Percentiles rank a stretch among this genome's conserved stretches.
These are phyloP conservation scores for Gavia stellata DNA, from an alignment of 2,113 vertebrate species.

Conservation along the genomic window DNA sequence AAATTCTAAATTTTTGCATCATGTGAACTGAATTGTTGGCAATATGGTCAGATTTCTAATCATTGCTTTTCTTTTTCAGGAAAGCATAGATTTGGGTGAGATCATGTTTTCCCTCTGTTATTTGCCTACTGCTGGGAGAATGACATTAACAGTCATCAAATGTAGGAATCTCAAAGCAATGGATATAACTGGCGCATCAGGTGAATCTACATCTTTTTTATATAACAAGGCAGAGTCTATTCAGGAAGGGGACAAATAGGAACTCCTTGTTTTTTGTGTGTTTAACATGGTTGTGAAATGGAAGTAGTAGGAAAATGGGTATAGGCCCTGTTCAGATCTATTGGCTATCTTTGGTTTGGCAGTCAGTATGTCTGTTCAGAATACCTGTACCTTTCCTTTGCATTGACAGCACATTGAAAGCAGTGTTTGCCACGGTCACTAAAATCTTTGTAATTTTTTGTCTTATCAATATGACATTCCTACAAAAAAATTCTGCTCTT, in stretches of 20 bases:
- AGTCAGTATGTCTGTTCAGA: not conserved
- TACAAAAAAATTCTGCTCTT: not conserved
- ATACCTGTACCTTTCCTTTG: not conserved
- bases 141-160: constrained; percentile 98
- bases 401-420: not conserved
- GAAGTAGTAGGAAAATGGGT: not conserved
- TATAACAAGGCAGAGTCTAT: not conserved
- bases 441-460: not conserved
- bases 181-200: constrained; percentile 97
- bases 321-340: not conserved
- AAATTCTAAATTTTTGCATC: not conserved
- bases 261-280: not conserved
- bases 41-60: not conserved
- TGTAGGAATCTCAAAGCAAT: constrained; percentile 98
- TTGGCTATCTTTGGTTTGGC: not conserved
- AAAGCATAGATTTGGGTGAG: constrained; percentile 95
- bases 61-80: constrained; percentile 71
- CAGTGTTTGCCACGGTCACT: not conserved
- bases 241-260: not conserved
- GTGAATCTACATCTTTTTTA: constrained; percentile 60
- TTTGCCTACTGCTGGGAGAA: constrained; percentile 93
- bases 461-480: not conserved
- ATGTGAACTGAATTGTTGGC: not conserved
- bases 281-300: not conserved
- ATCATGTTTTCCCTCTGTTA: constrained; percentile 99